Evolutionary conservation across 2,888 invertebrate species (phyloP), one percentile per base, ranked within the genome.

Genomic region (Hylaea fasciaria): DNA sequence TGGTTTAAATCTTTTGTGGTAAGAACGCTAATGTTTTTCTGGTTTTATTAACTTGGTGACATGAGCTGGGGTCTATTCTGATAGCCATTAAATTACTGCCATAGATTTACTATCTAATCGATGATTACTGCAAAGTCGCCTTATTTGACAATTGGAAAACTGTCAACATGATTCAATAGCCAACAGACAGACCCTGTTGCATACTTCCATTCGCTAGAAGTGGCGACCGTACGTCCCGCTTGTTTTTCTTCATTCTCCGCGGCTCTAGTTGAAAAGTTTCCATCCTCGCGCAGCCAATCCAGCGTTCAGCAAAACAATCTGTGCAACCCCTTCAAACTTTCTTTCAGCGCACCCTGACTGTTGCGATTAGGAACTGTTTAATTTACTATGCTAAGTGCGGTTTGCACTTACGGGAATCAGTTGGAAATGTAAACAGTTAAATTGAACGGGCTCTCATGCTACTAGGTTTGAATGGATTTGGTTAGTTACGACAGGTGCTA

Each of bases 281-380:
- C 48, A 61, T 55, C 59, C 64, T 64, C 54, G 53, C 58, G 45
- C 54, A 54, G 60, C 66, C 70, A 70, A 69, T 71, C 62, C 69
- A 61, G 50, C 53, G 46, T 49, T 44, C 40, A n/a, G 44, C 54
- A 64, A 64, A 65, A 67, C 69, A 70, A 69, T 71, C 65, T 49
- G 46, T 39, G 56, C 61, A 39, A 56, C 63, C 64, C 61, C 62
- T 68, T 66, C 44, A 46, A 57, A 67, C 64, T 61, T 58, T 62
- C 48, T 64, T 62, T 66, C 51, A 57, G 16, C 44, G 17, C 37
- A 43, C 49, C 55, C 54, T 47, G 56, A 53, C 49, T 50, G n/a
- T 37, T 14, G 14, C 40, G 10, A 52, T 66, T 51, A 54, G 55
- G 54, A 59, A 51, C 58, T 57, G 50, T 55, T 53, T 59, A 65